These are phyloP conservation scores for Chrysaora quinquecirrha DNA, from an alignment of 30 jellyfish, hydroid and myxozoan species.

Conservation along the genomic window DNA sequence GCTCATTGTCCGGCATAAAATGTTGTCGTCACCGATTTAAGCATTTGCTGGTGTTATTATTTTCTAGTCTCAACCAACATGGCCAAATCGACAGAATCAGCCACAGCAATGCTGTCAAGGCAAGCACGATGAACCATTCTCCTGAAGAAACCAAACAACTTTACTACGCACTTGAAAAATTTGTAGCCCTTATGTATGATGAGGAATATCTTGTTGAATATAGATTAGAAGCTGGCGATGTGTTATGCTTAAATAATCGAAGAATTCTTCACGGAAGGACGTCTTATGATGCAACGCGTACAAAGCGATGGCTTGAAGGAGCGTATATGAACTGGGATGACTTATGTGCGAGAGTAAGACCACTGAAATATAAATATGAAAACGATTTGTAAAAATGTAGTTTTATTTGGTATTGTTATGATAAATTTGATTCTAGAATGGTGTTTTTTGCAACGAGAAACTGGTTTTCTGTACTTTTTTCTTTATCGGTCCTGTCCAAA, in stretches of 20 bases:
- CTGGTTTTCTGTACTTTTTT: too few species aligned
- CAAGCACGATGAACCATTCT: conserved; percentile 49
- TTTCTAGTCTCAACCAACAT: conserved; percentile 44
- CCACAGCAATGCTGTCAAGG: conserved; percentile 62
- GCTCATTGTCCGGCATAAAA: too few species aligned
- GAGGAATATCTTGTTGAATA: conserved; percentile 33
- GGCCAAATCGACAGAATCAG: conserved; percentile 61
- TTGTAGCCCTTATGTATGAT: conserved; percentile 28
- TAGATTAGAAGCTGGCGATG: conserved; percentile 73
- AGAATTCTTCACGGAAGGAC: conserved; percentile 84
- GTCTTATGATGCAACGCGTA: conserved; percentile 44
- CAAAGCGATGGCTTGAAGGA: conserved; percentile 74
- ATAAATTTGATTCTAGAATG: too few species aligned
- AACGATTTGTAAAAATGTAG: too few species aligned
- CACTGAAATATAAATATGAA: neutral
- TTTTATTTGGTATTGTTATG: too few species aligned
- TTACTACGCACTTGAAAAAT: conserved; percentile 43
- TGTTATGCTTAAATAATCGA: conserved; percentile 49
- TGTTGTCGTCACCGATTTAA: too few species aligned
- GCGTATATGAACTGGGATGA: conserved; percentile 77
- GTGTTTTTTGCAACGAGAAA: too few species aligned
- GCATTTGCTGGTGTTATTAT: too few species aligned
- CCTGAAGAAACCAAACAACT: conserved; percentile 39
- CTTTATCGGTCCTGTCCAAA: too few species aligned
- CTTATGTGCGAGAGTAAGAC: conserved; percentile 36